Evolutionary conservation across 2,888 invertebrate species (phyloP).

Genomic region (Pandemis corylana): DNA sequence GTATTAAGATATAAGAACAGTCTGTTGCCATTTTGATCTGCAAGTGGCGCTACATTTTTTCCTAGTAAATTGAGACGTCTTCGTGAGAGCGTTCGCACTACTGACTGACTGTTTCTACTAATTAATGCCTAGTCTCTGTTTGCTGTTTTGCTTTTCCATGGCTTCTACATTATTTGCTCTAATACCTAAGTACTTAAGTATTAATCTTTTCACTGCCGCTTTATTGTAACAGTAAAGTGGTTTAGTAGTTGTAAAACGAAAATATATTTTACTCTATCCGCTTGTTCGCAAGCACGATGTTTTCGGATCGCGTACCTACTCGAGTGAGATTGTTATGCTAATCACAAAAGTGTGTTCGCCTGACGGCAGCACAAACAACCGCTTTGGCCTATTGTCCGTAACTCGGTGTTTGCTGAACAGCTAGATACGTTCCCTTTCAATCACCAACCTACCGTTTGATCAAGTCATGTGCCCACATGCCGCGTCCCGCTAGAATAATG

Average conservation of each 20-base stretch:
- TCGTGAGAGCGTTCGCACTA: too few relatives aligned
- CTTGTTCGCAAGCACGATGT: constrained; percentile 10
- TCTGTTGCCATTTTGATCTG: too few relatives aligned
- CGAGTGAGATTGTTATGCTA: constrained; percentile 59
- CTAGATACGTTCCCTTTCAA: constrained; percentile 69
- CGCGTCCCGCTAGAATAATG: constrained; percentile 47
- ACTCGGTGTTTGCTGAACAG: constrained; percentile 64
- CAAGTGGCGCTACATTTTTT: too few relatives aligned
- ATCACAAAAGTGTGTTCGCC: constrained; percentile 66
- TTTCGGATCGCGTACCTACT: constrained; percentile 38
- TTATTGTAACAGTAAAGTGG: background rate
- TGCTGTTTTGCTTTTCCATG: background rate
- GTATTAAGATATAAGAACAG: too few relatives aligned
- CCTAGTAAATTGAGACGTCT: too few relatives aligned
- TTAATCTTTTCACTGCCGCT: background rate
- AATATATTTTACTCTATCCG: constrained; percentile 4
- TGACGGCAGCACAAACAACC: constrained; percentile 64
- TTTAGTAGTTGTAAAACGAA: background rate
- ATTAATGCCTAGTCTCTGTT: background rate
- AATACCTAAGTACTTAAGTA: background rate
- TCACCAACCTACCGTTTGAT: constrained; percentile 65
- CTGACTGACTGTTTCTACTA: background rate
- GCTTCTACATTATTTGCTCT: background rate
- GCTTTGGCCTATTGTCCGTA: constrained; percentile 71
- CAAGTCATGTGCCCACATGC: constrained; percentile 52